Conservation (phyloP, 2,113 vertebrate genomes). For the Pseudorhombus dupliciocellatus region DNA sequence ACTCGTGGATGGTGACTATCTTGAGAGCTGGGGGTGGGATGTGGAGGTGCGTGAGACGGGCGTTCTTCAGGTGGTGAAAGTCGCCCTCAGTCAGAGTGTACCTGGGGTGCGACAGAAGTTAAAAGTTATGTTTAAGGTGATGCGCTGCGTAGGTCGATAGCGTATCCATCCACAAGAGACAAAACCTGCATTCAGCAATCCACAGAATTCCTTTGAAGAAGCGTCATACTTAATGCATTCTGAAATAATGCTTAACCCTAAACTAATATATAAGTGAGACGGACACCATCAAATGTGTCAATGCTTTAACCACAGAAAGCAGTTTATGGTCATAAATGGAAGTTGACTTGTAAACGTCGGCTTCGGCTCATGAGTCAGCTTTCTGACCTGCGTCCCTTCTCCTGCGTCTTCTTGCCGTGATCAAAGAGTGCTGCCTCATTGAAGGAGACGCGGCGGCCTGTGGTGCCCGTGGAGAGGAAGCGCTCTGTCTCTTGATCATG, state of each 20-base stretch:
- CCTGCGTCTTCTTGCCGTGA: slow-evolving; percentile 90
- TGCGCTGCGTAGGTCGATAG: too few relatives aligned
- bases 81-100: slow-evolving; percentile 98
- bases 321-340: background rate
- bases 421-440: slow-evolving; percentile 95
- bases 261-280: slow-evolving; percentile 3
- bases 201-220: slow-evolving; percentile 32
- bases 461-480: slow-evolving; percentile 90
- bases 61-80: slow-evolving; percentile 97
- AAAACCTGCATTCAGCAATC: slow-evolving; percentile 24
- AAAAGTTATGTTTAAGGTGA: background rate
- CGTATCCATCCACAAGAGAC: too few relatives aligned
- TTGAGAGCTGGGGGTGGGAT: slow-evolving; percentile 88
- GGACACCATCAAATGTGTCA: slow-evolving; percentile 16
- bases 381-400: slow-evolving; percentile 93
- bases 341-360: background rate
- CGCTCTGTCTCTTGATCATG: slow-evolving; percentile 90
- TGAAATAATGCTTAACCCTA: slow-evolving; percentile 24
- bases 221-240: slow-evolving; percentile 25
- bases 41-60: slow-evolving; percentile 92
- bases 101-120: slow-evolving; percentile 71
- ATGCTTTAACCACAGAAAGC: slow-evolving; percentile 25
- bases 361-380: slow-evolving; percentile 10
- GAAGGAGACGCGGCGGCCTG: slow-evolving; percentile 93
- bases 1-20: slow-evolving; percentile 97